Evolutionary conservation across 2,113 vertebrate genomes (phyloP), one percentile per base, ranked within the genome.

Genomic region (Lethenteron reissneri): DNA sequence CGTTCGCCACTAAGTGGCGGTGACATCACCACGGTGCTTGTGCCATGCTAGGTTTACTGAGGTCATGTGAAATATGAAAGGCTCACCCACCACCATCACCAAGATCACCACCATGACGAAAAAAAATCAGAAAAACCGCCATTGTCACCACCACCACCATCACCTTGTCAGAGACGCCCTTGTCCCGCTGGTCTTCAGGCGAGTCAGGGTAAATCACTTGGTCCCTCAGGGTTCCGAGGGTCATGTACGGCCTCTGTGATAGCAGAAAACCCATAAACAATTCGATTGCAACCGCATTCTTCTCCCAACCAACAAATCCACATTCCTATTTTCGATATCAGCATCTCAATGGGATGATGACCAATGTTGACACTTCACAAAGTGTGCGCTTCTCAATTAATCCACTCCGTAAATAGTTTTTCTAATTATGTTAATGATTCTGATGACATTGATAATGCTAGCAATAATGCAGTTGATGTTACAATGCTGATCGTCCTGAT

Each of bases 161-260:
- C 77, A 96, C 94, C 78, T 86, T 83, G 76, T 99, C 92, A 75
- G 91, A 85, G 78, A 97, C 90, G 4, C 87, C 88, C 77, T 92
- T 97, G 74, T 74, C 85, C 72, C 77, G 86, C 80, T 97, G 94
- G 58, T 92, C 85, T 74, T 91, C 88, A 70, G 76, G 15, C 71
- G 87, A 91, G 78, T 99, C 92, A 5, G 94, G 94, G 77, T 99
- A 99, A 74, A 97, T 95, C 62, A 99, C 94, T 77, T 97, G 94
- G 80, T 97, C 94, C 80, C 94, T 83, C 74, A 99, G 83, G 0
- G 90, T 86, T 72, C 94, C 94, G 19, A 97, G 83, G 9, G 92
- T 95, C 94, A 99, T 95, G 75, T 99, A 99, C 1, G 94, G 94
- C 79, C 94, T 91, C 94, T 99, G 75, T 70, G 71, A 71, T 13